Conservation (phyloP, 2,888 invertebrate genomes). For the Dendrolimus houi region DNA sequence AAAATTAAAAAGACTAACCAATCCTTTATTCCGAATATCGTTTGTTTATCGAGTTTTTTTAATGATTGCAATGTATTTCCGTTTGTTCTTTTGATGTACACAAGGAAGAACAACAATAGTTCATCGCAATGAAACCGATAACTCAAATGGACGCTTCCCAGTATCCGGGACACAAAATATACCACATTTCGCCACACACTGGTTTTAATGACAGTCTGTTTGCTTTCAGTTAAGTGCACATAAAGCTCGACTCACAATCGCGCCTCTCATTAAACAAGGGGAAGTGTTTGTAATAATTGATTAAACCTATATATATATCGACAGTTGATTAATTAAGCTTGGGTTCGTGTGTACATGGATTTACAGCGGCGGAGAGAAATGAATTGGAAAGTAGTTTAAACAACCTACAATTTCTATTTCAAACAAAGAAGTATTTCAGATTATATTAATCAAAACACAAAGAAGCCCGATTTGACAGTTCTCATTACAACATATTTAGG, state of each 20-base stretch:
- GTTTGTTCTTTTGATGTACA: neutral
- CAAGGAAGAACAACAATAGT: neutral
- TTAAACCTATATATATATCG: slow-evolving; percentile 28
- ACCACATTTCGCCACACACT: neutral
- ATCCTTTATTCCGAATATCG: too few species aligned
- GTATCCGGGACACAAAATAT: neutral
- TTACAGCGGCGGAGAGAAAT: neutral
- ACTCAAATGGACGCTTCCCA: neutral
- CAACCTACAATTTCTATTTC: too few species aligned
- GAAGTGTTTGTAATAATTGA: slow-evolving; percentile 52
- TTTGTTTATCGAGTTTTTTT: neutral
- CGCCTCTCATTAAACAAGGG: slow-evolving; percentile 36
- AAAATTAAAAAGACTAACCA: too few species aligned
- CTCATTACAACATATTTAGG: too few species aligned
- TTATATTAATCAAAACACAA: too few species aligned
- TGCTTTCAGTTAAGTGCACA: slow-evolving; percentile 29
- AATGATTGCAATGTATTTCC: neutral
- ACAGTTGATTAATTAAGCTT: neutral
- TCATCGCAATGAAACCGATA: neutral
- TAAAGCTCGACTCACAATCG: slow-evolving; percentile 29
- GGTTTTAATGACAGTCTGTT: slow-evolving; percentile 11
- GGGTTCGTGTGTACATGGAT: neutral
- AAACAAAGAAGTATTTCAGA: too few species aligned
- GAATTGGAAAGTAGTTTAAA: neutral
- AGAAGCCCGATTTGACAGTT: too few species aligned